Conservation (phyloP, 2,797 vertebrate genomes). For the Malurus splendens region DNA sequence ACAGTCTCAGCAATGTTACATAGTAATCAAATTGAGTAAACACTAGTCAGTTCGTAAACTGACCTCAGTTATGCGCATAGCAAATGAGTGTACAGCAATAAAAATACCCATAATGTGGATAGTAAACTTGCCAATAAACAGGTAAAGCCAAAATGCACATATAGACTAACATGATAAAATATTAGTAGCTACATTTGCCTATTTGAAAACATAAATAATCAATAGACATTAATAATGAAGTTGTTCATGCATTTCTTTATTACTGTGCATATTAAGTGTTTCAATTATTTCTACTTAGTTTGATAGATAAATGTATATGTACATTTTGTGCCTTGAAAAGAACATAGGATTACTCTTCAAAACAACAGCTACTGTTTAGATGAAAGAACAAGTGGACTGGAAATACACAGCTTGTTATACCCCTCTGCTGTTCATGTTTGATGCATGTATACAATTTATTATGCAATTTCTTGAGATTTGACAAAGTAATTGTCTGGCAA, state of each 20-base stretch:
- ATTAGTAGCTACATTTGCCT: constrained; percentile 64
- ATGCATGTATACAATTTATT: constrained; percentile 80
- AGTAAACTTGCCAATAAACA: constrained; percentile 74
- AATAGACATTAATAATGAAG: constrained; percentile 78
- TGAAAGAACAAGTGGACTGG: constrained; percentile 73
- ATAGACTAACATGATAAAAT: constrained; percentile 66
- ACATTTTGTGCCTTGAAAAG: constrained; percentile 62
- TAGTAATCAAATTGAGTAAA: constrained; percentile 71
- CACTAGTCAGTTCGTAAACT: constrained; percentile 63
- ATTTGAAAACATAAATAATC: constrained; percentile 76
- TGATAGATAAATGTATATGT: constrained; percentile 75
- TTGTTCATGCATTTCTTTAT: constrained; percentile 71
- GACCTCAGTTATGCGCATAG: constrained; percentile 61
- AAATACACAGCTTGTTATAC: constrained; percentile 75
- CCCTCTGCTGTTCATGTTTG: constrained; percentile 71
- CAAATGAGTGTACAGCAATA: constrained; percentile 66
- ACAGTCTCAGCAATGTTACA: constrained; percentile 67
- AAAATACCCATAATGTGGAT: constrained; percentile 60
- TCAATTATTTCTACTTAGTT: constrained; percentile 78
- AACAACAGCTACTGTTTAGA: constrained; percentile 71
- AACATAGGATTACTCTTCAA: constrained; percentile 65
- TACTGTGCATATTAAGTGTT: constrained; percentile 76
- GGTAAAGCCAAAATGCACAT: constrained; percentile 69
- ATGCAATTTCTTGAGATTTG: constrained; percentile 80
- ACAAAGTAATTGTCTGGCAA: constrained; percentile 81